Evolutionary conservation across 2,113 vertebrate genomes (phyloP), one percentile per base, ranked within the genome.

Genomic region (Microcebus jonahi): DNA sequence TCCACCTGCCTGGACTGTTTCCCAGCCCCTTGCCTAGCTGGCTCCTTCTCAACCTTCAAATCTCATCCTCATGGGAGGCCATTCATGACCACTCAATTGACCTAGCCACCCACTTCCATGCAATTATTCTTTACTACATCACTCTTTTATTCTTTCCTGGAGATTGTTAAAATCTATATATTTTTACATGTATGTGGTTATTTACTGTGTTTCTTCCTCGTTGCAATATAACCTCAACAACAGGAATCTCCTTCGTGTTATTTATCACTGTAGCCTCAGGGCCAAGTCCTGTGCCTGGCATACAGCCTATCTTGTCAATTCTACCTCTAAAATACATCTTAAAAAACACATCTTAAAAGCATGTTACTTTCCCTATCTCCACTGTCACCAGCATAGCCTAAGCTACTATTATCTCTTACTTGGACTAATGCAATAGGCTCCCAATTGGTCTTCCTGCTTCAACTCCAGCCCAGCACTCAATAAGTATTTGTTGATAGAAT

Each of bases 191-290:
- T 39, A 55, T 68, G 20, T 6, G 59, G 14, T 29, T 92, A 57
- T 81, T 81, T 71, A 91, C 31, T 57, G 8, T 80, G 73, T 93
- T 92, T 85, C 48, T 81, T 87, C 63, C 36, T 53, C 39, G 20
- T 36, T 84, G 79, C 25, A 87, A 59, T 93, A 48, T 71, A 68
- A 53, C 12, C 5, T 61, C 42, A 20, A 84, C 9, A 80, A 17
- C 29, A 77, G 39, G 27, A 68, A 36, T 85, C 39, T 94, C 48
- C 48, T 92, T 95, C 95, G 50, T 83, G 34, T 86, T 88, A 77
- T 75, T 97, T 34, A 67, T n/a, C 63, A 39, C 50, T n/a, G 2
- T 42, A 89, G 48, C 50, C 83, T 80, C 39, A 70, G 61, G 68
- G 57, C 70, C 53, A 84, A 88, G 8, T 59, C 76, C 21, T 48